Percentiles rank a stretch among this genome's conserved stretches.
These are phyloP conservation scores for Drosophila lutescens DNA, from an alignment of 2,888 invertebrate genomes.

Conservation along the genomic window DNA sequence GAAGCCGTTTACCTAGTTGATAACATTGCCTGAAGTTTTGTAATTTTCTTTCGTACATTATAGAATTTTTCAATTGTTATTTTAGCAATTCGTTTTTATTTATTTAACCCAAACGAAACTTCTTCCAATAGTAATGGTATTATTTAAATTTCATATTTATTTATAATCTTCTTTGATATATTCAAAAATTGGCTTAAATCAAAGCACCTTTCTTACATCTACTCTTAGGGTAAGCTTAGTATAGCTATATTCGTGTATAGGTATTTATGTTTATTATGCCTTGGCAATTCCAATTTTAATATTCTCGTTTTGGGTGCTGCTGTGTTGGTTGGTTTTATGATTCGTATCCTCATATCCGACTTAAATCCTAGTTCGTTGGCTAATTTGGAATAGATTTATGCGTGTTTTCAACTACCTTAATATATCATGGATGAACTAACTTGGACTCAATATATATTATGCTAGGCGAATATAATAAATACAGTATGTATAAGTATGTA, in stretches of 20 bases:
- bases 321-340: conserved; percentile 48
- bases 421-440: conserved; percentile 36
- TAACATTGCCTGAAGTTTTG: conserved; percentile 83
- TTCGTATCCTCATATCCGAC: conserved; percentile 45
- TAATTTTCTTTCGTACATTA: conserved; percentile 2
- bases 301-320: conserved; percentile 47
- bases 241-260: conserved; percentile 44
- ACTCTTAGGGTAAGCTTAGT: conserved; percentile 40
- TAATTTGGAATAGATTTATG: conserved; percentile 79
- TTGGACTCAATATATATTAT: conserved; percentile 35
- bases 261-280: conserved; percentile 15
- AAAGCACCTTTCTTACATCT: conserved; percentile 74
- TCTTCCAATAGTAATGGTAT: too few relatives aligned
- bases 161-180: conserved; percentile 44
- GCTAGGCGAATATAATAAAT: conserved; percentile 61
- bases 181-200: conserved; percentile 74
- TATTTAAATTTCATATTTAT: conserved; percentile 18
- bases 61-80: conserved; percentile 4
- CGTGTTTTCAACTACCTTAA: conserved; percentile 74
- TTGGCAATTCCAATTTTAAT: conserved; percentile 15
- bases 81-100: neutral
- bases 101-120: too few relatives aligned
- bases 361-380: conserved; percentile 66
- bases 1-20: conserved; percentile 94
- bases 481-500: conserved; percentile 62